Base-by-base conservation (phyloP, 2,797 vertebrate species). In the Spizella passerina region DNA sequence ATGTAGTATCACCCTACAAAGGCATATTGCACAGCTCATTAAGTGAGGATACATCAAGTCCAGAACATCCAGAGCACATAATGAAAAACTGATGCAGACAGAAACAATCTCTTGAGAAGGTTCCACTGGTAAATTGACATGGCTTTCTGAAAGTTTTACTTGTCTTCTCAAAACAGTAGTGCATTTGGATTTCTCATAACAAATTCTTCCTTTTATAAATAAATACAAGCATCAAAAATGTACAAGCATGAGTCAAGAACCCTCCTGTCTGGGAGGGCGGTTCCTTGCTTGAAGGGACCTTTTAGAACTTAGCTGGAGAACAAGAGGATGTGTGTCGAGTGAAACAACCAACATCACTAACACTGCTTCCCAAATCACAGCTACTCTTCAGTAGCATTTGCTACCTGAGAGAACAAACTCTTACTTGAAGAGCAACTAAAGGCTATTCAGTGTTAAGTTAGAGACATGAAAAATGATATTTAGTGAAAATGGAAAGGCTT, bases 311-410 rank as follows among this genome's bases (percentile, higher is more conserved):
- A 18, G 15, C 15, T 66, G 22, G 9, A 61, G 20, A 90, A n/a
- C 19, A 50, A 52, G 10, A 81, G 5, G 11, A 61, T 32, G 9
- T 1, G 1, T 2, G 2, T 43, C 0, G 0, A 38, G 5, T n/a
- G 41, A 36, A 69, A 56, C 7, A 63, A 34, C 12, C 0, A 1
- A 53, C 0, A 0, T 13, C 44, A 44, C 3, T 2, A 70, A 77
- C 5, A 3, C 15, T 38, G 16, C 41, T 66, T 66, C 44, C 32
- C 49, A 70, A 63, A 70, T 44, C 27, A 32, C 24, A 71, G 23
- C n/a, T 75, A 49, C 55, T 88, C 52, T 70, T 52, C 61, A 68
- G 22, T 1, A 56, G 38, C 34, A 43, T 36, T 93, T 65, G 30
- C 10, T 36, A 76, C 57, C 3, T 38, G 18, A 83, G 15, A 81